These are phyloP conservation scores for Eubucco bourcierii DNA, from an alignment of 2,113 vertebrate genomes.

Conservation along the genomic window DNA sequence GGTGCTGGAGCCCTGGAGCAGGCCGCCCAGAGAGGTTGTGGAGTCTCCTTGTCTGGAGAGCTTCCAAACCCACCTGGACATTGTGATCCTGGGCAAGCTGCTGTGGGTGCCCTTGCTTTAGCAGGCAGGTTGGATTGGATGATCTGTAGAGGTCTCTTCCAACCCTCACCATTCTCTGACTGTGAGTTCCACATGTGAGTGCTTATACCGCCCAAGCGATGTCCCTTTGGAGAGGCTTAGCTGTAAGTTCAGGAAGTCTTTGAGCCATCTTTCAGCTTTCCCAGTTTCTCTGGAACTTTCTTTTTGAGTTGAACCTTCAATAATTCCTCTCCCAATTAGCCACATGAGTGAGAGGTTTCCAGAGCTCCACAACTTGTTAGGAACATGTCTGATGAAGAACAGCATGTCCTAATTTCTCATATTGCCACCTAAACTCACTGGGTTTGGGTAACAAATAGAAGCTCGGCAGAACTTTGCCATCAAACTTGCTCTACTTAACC, in stretches of 20 bases:
- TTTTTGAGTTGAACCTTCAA: accelerated
- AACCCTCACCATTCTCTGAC: too few species aligned
- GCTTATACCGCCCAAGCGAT: accelerated
- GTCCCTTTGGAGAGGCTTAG: not conserved
- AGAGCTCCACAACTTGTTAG: not conserved
- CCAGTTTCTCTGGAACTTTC: not conserved
- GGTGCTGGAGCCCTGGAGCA: too few species aligned
- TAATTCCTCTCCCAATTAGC: not conserved
- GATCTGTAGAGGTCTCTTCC: too few species aligned
- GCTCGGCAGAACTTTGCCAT: not conserved
- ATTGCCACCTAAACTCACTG: accelerated
- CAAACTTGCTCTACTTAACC: not conserved
- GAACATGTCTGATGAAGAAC: accelerated
- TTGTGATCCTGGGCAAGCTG: too few species aligned
- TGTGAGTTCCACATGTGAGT: not conserved
- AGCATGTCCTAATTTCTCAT: accelerated
- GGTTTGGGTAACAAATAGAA: accelerated
- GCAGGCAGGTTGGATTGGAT: too few species aligned
- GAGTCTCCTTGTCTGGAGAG: too few species aligned
- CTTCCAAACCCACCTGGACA: too few species aligned
- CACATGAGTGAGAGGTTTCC: accelerated
- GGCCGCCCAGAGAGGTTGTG: too few species aligned
- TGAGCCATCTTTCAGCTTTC: not conserved
- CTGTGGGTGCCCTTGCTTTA: too few species aligned
- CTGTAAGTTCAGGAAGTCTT: not conserved